Evolutionary conservation across 2,888 invertebrate genomes (phyloP), one percentile per base, ranked within the genome.

Genomic region (Heliconius erato): DNA sequence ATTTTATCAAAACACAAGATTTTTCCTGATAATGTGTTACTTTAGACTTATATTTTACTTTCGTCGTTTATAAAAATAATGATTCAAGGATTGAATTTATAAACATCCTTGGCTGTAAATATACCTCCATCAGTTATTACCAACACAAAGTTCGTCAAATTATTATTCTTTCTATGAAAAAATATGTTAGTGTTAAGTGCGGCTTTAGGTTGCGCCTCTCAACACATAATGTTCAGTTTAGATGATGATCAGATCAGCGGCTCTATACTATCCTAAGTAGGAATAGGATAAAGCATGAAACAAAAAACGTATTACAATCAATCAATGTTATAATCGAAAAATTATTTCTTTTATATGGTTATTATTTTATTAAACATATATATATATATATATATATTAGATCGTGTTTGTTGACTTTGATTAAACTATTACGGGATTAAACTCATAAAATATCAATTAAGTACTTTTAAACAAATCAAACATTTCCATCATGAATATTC

Each of bases 401-500:
- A 14, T 12, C 12, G 14, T 67, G 16, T 12, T 67, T 28, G 26
- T n/a, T 63, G 6, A 26, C 26, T 28, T 26, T 3, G n/a, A 40
- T 35, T 32, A 54, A 59, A 35, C 0, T 28, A 59, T 59, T 32
- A 32, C 14, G 32, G 6, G 3, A 74, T 74, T 59, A n/a, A 59
- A 35, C 59, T 74, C 23, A 11, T n/a, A n/a, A 35, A 74, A 74
- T 74, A 74, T 74, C 59, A 59, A 59, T 54, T n/a, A n/a, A n/a
- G n/a, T 32, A n/a, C 19, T 59, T 59, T 74, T 12, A 32, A 74
- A 74, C n/a, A 59, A 74, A 74, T 59, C 74, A 35, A n/a, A 59
- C 35, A 59, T 74, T 74, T 49, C 54, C 32, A 74, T 76, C 79
- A 82, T 79, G 59, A 68, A 79, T 68, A 79, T 79, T 82, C 79